These are phyloP conservation scores for Alcedo quadribrachys DNA, from an alignment of 2,797 vertebrate genomes.

Conservation along the genomic window DNA sequence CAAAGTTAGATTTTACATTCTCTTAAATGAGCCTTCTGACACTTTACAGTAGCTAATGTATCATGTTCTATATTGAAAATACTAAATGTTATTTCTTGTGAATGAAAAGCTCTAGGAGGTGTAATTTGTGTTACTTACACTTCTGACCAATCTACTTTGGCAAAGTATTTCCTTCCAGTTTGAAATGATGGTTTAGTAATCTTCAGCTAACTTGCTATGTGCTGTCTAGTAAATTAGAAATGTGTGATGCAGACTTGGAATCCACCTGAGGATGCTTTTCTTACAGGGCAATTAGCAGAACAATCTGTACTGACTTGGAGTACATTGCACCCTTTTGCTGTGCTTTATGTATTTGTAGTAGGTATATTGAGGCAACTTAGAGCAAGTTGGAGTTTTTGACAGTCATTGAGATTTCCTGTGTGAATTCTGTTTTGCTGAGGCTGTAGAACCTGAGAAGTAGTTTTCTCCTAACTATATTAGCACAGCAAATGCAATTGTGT, in stretches of 20 bases:
- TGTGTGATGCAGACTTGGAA: background rate
- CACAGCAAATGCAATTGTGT: background rate
- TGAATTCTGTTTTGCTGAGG: background rate
- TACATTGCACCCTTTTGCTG: background rate
- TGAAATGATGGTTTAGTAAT: background rate
- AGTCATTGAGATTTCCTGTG: background rate
- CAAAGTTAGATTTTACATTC: background rate
- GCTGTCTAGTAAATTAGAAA: background rate
- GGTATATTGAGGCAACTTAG: background rate
- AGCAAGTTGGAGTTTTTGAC: background rate
- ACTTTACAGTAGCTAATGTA: background rate
- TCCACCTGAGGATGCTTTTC: background rate
- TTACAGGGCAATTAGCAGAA: background rate
- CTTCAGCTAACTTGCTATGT: background rate
- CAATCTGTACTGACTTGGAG: background rate
- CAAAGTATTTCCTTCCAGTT: background rate
- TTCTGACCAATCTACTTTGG: background rate
- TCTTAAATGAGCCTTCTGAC: background rate
- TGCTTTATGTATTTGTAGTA: background rate
- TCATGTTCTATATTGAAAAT: background rate
- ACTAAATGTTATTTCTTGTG: background rate
- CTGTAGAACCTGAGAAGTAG: background rate
- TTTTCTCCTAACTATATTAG: background rate
- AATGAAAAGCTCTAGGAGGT: background rate
- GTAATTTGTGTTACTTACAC: background rate